Evolutionary conservation across 2,797 vertebrate species (phyloP).

Genomic region (Leptatherina wallacei): DNA sequence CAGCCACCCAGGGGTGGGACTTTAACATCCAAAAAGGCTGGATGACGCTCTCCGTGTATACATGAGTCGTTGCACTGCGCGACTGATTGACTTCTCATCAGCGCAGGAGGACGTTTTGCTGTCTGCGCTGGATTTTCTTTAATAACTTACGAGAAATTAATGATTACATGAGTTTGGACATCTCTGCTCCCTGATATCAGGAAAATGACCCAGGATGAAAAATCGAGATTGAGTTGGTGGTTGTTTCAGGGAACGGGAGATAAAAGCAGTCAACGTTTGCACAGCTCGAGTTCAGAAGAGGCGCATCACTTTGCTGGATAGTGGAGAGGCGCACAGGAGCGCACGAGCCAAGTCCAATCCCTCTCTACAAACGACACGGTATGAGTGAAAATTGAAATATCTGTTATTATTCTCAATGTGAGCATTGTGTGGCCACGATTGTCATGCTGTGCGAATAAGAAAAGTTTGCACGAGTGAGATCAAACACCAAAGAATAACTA

Average conservation of each 20-base stretch:
- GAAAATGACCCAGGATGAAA: constrained; percentile 39
- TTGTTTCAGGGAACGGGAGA: constrained; percentile 1
- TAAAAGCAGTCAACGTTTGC: neutral
- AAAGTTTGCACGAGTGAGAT: too few relatives aligned
- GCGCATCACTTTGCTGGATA: constrained; percentile 17
- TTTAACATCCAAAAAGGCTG: constrained; percentile 32
- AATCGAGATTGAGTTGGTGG: constrained; percentile 21
- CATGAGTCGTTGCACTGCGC: constrained; percentile 24
- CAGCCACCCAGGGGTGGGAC: constrained; percentile 59
- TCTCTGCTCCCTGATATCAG: neutral
- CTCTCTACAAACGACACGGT: neutral
- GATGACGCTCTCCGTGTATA: constrained; percentile 45
- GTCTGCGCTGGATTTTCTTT: neutral
- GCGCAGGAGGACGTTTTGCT: neutral
- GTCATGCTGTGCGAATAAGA: too few relatives aligned
- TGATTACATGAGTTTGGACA: neutral
- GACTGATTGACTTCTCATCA: constrained; percentile 13
- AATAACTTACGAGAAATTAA: neutral
- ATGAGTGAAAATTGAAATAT: neutral
- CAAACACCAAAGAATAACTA: too few relatives aligned
- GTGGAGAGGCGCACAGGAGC: constrained; percentile 47
- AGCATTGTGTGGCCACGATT: too few relatives aligned
- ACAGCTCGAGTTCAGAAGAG: constrained; percentile 7
- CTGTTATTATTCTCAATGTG: neutral
- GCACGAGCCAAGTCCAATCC: constrained; percentile 26